A percentile compares a stretch with the other conserved stretches of the same genome.
Evolutionary conservation across 2,797 vertebrate species (phyloP).

Genomic region (Gastrophryne carolinensis): DNA sequence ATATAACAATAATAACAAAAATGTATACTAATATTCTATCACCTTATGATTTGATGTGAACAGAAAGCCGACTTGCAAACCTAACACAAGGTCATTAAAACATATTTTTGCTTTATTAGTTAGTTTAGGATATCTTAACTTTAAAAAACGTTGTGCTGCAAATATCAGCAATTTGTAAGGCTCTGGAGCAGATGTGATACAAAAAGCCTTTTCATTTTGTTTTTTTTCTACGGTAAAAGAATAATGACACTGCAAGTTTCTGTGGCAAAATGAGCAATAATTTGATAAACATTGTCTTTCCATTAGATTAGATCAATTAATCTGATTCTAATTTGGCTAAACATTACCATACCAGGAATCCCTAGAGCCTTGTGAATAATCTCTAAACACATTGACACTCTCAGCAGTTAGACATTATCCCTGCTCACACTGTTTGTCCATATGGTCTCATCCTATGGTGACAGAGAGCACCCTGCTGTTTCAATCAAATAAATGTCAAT

Average conservation of each 20-base stretch:
- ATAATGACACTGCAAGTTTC: slow-evolving; percentile 76
- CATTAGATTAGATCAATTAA: slow-evolving; percentile 87
- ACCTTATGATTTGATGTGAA: too few species aligned
- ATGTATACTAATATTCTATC: too few species aligned
- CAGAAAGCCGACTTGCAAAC: too few species aligned
- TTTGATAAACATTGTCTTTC: slow-evolving; percentile 85
- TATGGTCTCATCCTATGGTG: slow-evolving; percentile 82
- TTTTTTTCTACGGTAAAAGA: slow-evolving; percentile 66
- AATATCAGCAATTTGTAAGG: slow-evolving; percentile 58
- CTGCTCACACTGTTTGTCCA: slow-evolving; percentile 76
- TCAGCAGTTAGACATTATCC: slow-evolving; percentile 80
- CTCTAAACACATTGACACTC: slow-evolving; percentile 79
- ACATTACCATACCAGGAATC: slow-evolving; percentile 76
- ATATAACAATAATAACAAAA: too few species aligned
- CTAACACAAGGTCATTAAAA: too few species aligned
- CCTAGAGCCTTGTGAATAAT: slow-evolving; percentile 78
- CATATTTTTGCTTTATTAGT: slow-evolving; percentile 66
- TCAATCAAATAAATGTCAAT: slow-evolving; percentile 90
- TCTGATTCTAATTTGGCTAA: slow-evolving; percentile 87
- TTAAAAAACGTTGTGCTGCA: slow-evolving; percentile 55
- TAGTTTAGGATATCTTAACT: slow-evolving; percentile 63
- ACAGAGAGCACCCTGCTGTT: slow-evolving; percentile 81
- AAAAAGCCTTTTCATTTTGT: slow-evolving; percentile 69
- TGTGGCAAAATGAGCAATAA: slow-evolving; percentile 79
- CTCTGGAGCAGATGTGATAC: slow-evolving; percentile 73